Conservation (phyloP, 2,797 vertebrate genomes). For the Agapornis canus region DNA sequence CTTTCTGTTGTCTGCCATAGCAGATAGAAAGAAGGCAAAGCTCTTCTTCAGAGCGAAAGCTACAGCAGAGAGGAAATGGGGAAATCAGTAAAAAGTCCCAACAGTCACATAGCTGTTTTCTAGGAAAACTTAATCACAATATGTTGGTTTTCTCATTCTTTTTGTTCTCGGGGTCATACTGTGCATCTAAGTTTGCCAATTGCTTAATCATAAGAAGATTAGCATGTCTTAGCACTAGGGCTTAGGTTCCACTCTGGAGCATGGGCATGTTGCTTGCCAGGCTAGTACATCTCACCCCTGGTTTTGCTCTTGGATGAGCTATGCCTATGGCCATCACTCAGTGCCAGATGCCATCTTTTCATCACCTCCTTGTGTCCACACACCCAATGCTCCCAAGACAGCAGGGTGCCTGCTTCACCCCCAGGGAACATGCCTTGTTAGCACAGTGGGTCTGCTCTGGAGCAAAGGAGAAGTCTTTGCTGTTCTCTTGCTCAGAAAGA, state of each 20-base stretch:
- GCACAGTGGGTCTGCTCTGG: not conserved
- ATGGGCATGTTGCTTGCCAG: not conserved
- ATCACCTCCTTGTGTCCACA: not conserved
- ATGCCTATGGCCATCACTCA: not conserved
- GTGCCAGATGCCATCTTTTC: not conserved
- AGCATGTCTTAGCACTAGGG: not conserved
- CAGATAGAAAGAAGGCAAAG: not conserved
- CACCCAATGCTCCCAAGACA: not conserved
- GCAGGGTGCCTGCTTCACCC: accelerated
- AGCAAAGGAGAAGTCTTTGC: not conserved
- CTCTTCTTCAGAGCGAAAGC: not conserved
- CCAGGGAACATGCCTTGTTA: not conserved
- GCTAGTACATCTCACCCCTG: not conserved
- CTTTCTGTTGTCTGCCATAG: not conserved
- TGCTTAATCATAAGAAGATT: not conserved
- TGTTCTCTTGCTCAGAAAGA: not conserved
- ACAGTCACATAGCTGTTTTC: not conserved
- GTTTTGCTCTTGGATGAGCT: not conserved
- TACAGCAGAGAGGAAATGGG: not conserved
- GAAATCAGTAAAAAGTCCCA: not conserved
- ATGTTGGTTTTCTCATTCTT: not conserved
- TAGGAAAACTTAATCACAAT: not conserved
- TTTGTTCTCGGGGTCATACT: not conserved
- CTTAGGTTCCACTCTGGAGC: not conserved
- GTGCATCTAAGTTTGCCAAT: not conserved